Evolutionary conservation across 2,888 invertebrate genomes (phyloP).

Genomic region (Melanchra persicariae): DNA sequence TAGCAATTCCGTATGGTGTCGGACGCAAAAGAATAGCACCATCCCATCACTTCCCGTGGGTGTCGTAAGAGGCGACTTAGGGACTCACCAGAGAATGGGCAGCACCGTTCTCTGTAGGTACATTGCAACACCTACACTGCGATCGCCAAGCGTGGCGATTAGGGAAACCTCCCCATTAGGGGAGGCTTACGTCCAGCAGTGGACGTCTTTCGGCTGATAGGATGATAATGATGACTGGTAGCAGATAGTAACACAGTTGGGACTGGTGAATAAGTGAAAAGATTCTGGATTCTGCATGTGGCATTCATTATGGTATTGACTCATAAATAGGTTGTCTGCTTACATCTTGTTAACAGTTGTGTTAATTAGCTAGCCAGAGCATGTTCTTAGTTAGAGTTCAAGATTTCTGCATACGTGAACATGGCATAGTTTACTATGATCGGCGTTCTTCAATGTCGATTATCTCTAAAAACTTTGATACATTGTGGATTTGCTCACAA

Average conservation of each 20-base stretch:
- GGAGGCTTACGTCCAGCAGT: too few relatives aligned
- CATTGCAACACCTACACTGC: too few relatives aligned
- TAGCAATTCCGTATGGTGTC: too few relatives aligned
- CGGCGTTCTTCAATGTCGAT: not conserved
- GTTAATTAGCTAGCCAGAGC: conserved; percentile 22
- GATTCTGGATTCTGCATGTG: not conserved
- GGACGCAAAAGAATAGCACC: too few relatives aligned
- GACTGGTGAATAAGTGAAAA: not conserved
- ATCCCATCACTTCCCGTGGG: too few relatives aligned
- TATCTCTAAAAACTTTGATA: not conserved
- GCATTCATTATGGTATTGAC: conserved; percentile 6
- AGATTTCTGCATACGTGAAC: conserved; percentile 14
- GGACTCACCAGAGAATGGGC: too few relatives aligned
- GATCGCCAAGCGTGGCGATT: too few relatives aligned
- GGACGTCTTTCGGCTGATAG: too few relatives aligned
- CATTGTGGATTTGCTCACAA: conserved; percentile 4
- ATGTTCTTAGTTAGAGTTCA: conserved; percentile 12
- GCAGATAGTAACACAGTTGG: not conserved
- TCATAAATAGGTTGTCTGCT: conserved; percentile 1
- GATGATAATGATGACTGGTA: too few relatives aligned
- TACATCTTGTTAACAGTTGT: conserved; percentile 6
- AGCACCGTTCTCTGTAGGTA: too few relatives aligned
- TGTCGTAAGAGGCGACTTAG: too few relatives aligned
- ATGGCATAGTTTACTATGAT: not conserved
- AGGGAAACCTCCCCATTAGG: too few relatives aligned